Evolutionary conservation across 2,888 invertebrate species (phyloP), one percentile per base, ranked within the genome.

Genomic region (Cerastis rubricosa): DNA sequence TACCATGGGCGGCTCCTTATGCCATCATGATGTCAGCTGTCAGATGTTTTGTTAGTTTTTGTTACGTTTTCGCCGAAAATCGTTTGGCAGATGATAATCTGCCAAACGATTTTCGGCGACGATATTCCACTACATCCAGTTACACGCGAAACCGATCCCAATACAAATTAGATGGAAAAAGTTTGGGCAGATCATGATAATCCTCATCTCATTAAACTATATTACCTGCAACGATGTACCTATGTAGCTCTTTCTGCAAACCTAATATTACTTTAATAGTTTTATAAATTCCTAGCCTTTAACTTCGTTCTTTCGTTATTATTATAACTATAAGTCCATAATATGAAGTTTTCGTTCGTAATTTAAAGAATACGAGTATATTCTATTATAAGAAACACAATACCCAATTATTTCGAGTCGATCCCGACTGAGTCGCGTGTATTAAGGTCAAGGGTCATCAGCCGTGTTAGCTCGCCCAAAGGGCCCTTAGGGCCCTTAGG

Each of bases 331-430:
- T 25, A 25, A 17, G 57, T 29, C 25, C 17, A 40, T 12, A 6
- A 22, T 22, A n/a, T 14, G 5, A 63, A 22, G 19, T 64, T n/a
- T 43, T 29, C 29, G 25, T 57, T 72, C 25, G 17, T 40, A 19
- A 74, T 54, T 40, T 29, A 81, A 66, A 61, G 7, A 66, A 45
- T 40, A 29, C 25, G 14, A 25, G 19, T 25, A 9, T 25, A 12
- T 22, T 69, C n/a, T 70, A 66, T 59, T 61, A 72, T 40, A 14
- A 71, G 70, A 68, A 75, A 70, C 54, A 84, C 78, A 81, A 76
- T 77, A 40, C 83, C 84, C 89, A 85, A 89, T 90, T 88, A 85
- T 83, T 83, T 74, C 84, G 74, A 86, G 83, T 49, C 47, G 65
- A 78, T 71, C 54, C 72, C 70, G 40, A 51, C 84, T 51, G 63